A percentile compares a stretch with the other conserved stretches of the same genome.
phyloP scores from a whole-genome alignment of 2,797 vertebrate species.

The Sus cebifrons region DNA sequence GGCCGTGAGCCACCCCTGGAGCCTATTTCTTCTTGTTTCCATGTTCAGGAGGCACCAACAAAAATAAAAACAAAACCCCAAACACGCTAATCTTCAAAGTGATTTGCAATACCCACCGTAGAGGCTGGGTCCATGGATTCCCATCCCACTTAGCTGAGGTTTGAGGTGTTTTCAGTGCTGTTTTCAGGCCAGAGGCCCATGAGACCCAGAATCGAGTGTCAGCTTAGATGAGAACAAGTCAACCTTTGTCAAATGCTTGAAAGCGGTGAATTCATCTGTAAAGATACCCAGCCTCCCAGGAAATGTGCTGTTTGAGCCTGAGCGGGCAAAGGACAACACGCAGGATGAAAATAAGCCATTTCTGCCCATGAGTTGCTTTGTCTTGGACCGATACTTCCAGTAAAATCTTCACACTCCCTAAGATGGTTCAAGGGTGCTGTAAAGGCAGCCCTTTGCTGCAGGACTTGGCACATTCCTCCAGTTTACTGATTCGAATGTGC shows the following conservation, averaged over 20 bases:
- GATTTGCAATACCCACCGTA: neutral
- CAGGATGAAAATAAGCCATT: neutral
- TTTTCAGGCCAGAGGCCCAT: neutral
- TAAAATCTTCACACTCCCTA: neutral
- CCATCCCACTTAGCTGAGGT: neutral
- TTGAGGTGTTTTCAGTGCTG: conserved; percentile 32
- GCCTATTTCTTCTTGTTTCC: conserved; percentile 60
- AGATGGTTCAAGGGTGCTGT: neutral
- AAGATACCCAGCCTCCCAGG: conserved; percentile 60
- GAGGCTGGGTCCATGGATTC: neutral
- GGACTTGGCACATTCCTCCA: neutral
- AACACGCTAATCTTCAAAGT: conserved; percentile 16
- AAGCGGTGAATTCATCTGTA: conserved; percentile 76
- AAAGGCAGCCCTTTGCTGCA: neutral
- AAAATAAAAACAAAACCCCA: conserved; percentile 37
- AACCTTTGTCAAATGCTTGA: conserved; percentile 72
- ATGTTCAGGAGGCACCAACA: conserved; percentile 71
- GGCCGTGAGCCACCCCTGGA: neutral
- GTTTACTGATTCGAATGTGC: neutral
- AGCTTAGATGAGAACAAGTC: conserved; percentile 67
- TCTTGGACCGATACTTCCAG: neutral
- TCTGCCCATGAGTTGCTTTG: neutral
- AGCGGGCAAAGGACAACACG: neutral
- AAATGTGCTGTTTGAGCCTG: conserved; percentile 57
- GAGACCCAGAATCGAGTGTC: conserved; percentile 12